Evolutionary conservation across 2,113 vertebrate species (phyloP), one percentile per base, ranked within the genome.

Genomic region (Etheostoma cragini): DNA sequence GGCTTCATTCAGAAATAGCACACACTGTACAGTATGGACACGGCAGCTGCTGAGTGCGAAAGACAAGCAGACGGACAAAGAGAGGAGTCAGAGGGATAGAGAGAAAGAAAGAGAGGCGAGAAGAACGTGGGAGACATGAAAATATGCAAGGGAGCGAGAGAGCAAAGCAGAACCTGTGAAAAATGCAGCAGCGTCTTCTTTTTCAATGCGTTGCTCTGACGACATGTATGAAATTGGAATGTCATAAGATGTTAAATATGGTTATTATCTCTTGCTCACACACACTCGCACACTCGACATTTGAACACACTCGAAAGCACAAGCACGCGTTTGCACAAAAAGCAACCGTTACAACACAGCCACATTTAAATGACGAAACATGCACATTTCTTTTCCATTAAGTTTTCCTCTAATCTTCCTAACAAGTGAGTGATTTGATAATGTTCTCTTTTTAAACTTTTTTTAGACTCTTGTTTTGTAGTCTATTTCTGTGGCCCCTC

Each of bases 1-100:
- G 82, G 88, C 91, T 92, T 91, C 91, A 92, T 94, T 94, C 91
- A 94, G 88, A 94, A 93, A 90, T 93, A 93, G 93, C 91, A 91
- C 92, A 91, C 84, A 90, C 87, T 91, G 91, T 92, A 93, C 91
- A 93, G 91, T 93, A 93, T 93, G 91, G 91, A 93, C 88, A 91
- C 83, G 82, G 88, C 91, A 93, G 93, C 92, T 94, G 93, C 91
- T 92, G 87, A 92, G 91, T 92, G 90, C 80, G 89, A 94, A 92
- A 92, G 91, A 94, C 92, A 93, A 93, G 91, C 93, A 92, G 92
- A 93, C 92, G 88, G 92, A 94, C 87, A 86, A 88, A 89, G 87
- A 91, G 87, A 80, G 88, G 86, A 90, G 91, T 92, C 86, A 89
- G 90, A 91, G 86, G 84, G 92, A 82, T 76, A 49, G 74, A 60